Conservation (phyloP, 2,797 vertebrate genomes). For the Antrozous pallidus region DNA sequence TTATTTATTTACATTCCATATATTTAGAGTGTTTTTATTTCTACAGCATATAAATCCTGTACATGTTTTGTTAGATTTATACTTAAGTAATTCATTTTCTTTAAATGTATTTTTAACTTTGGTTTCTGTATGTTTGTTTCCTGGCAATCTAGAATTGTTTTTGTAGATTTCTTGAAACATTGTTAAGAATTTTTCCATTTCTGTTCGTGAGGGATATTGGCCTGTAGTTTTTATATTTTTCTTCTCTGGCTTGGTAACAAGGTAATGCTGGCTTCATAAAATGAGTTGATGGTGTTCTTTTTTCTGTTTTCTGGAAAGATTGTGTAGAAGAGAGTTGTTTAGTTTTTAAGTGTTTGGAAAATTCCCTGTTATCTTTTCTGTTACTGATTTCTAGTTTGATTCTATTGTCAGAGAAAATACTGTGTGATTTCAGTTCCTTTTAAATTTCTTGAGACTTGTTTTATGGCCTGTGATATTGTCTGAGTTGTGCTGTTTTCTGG, state of each 20-base stretch:
- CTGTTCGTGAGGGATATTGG: neutral
- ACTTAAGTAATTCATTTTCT: neutral
- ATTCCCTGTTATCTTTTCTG: neutral
- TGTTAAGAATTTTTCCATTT: conserved; percentile 1
- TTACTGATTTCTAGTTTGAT: conserved; percentile 17
- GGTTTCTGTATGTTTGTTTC: neutral
- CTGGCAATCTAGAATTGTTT: neutral
- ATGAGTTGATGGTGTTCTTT: neutral
- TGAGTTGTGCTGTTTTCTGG: neutral
- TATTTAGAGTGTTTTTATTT: conserved; percentile 19
- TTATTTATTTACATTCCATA: neutral
- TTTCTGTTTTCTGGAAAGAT: neutral
- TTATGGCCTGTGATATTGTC: neutral
- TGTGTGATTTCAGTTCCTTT: neutral
- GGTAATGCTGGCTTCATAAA: neutral
- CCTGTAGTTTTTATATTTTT: neutral
- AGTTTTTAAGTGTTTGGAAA: conserved; percentile 7
- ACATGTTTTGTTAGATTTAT: neutral
- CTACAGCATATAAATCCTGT: neutral
- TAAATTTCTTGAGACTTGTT: conserved; percentile 32
- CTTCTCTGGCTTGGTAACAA: neutral
- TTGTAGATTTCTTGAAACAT: neutral
- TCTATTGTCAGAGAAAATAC: conserved; percentile 26
- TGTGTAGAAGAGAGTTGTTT: neutral
- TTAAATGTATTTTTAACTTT: neutral